Evolutionary conservation across 2,797 vertebrate genomes (phyloP), one percentile per base, ranked within the genome.

Genomic region (Tadarida brasiliensis): DNA sequence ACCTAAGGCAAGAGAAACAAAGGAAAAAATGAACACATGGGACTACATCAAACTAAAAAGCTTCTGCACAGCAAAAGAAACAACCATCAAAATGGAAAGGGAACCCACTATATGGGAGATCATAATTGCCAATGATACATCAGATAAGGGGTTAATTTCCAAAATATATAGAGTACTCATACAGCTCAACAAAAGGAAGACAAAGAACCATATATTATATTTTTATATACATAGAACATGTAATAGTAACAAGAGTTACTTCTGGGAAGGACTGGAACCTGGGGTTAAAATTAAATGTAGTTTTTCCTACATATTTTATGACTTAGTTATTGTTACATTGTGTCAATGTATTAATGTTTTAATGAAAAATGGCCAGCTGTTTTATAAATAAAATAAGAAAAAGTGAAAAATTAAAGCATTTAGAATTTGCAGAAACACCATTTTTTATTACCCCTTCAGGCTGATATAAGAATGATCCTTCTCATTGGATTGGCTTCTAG

Each of bases 401-500:
- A 71, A 82, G 56, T 54, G 54, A 35, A 94, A 83, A 80, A 88
- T 59, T 51, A 77, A 92, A 86, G 47, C 59, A 78, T 76, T 70
- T 88, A 80, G 81, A 67, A 70, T 85, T 85, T 76, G 1, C 47
- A 90, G 35, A 88, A 76, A n/a, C 22, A 49, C 61, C 35, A 59
- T 39, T 86, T 91, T 89, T 81, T 57, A 49, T 90, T 56, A 63
- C 16, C 17, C 44, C 35, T 74, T 71, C 57, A 92, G 44, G 26
- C 71, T 65, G 17, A 88, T 85, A 63, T 14, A 93, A 63, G 33
- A 93, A 74, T 81, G 33, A 22, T 81, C 65, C 61, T 61, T 87
- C n/a, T 80, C 80, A 94, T 78, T 93, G 30, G 70, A 87, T 90
- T 93, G 17, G 59, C 67, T 93, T 68, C 71, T 84, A 7, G 91